Evolutionary conservation across 2,888 invertebrate genomes (phyloP).

Genomic region (Sarcophaga caerulescens): DNA sequence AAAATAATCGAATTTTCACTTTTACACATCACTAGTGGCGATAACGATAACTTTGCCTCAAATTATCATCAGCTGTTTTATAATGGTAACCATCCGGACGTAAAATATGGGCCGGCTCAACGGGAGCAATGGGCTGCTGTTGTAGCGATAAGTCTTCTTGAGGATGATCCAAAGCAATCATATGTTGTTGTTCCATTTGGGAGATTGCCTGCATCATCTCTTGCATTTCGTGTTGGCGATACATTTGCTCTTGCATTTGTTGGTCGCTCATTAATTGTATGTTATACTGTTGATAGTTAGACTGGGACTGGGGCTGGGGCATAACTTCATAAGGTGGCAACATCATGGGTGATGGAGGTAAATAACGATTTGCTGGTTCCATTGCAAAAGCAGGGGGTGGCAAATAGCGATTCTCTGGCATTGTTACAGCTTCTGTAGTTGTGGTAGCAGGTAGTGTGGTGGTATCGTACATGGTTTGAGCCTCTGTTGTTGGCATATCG

Average conservation of each 20-base stretch:
- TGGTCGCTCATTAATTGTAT: slow-evolving; percentile 68
- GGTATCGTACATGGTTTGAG: slow-evolving; percentile 53
- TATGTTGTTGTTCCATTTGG: slow-evolving; percentile 69
- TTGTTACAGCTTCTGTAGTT: slow-evolving; percentile 65
- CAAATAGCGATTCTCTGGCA: slow-evolving; percentile 30
- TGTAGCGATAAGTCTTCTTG: slow-evolving; percentile 1
- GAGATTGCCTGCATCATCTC: slow-evolving; percentile 48
- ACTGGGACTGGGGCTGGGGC: slow-evolving; percentile 61
- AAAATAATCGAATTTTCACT: not conserved
- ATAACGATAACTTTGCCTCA: slow-evolving; percentile 68
- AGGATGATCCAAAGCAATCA: slow-evolving; percentile 17
- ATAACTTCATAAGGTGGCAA: slow-evolving; percentile 29
- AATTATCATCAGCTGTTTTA: slow-evolving; percentile 67
- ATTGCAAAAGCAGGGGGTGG: not conserved
- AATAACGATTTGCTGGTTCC: slow-evolving; percentile 44
- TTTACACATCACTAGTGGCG: slow-evolving; percentile 56
- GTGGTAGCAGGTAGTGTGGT: slow-evolving; percentile 29
- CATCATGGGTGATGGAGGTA: slow-evolving; percentile 44
- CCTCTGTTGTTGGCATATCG: not conserved
- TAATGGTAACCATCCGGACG: slow-evolving; percentile 75
- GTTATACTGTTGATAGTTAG: slow-evolving; percentile 73
- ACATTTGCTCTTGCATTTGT: slow-evolving; percentile 57
- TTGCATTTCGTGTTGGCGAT: slow-evolving; percentile 59
- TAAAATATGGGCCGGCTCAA: slow-evolving; percentile 72
- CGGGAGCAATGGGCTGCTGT: slow-evolving; percentile 43